Base-by-base conservation (phyloP, 64 coral and sea anemone genomes). In the Platygyra sinensis region DNA sequence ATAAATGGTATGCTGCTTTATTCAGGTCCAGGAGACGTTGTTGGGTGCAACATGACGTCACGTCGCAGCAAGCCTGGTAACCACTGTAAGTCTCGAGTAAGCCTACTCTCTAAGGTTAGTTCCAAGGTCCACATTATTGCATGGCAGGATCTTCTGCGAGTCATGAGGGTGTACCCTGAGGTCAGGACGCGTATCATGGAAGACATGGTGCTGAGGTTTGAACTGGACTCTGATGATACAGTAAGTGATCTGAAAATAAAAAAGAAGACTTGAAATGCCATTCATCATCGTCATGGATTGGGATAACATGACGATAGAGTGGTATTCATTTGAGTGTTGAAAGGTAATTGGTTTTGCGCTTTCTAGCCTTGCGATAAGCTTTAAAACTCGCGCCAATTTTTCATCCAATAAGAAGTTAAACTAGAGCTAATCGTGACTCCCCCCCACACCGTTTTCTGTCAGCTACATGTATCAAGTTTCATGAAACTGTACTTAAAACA, bases 21-120 rank as follows among this genome's bases (percentile, higher is more conserved):
- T 60, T 33, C 30, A 92, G 90, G 90, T 59, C 83, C 79, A 33
- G 90, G 90, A 24, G 90, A 92, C 15, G 39, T 60, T 12, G 83
- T 78, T 65, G 90, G 90, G 10, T 62, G 74, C 13, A 74, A 86
- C 76, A 50, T 72, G 60, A 6, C 19, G 9, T 80, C 75, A 25
- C 30, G 19, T 36, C 15, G 62, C 22, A 92, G 72, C 19, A 76
- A 72, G 59, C 50, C 17, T 62, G 60, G 52, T 86, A 27, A 52
- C 30, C 52, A 29, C 51, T 30, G 72, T 39, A 92, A 92, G 62
- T 75, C 90, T 67, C 29, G 46, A 27, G 83, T 62, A 14, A 87
- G 49, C 27, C 76, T 92, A 10, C 64, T 87, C 46, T 60, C 84
- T 32, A 75, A 76, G 52, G 50, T 52, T 62, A 76, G 28, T 74